These are phyloP conservation scores for Muschampia plurimacula DNA, from an alignment of 2,888 invertebrate species.

Conservation along the genomic window DNA sequence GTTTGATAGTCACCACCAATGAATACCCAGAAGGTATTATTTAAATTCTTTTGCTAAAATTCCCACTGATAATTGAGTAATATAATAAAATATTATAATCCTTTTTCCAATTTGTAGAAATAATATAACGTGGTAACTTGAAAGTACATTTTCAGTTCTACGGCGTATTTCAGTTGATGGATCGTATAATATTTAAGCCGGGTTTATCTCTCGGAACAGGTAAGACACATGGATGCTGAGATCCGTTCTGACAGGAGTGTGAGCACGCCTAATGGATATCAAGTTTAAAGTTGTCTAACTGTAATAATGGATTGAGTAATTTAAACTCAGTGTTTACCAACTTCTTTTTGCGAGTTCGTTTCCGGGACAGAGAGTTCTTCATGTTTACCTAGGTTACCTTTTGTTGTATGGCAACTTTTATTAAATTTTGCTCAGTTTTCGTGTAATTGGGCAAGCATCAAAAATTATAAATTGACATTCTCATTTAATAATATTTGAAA, in stretches of 20 bases:
- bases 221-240: conserved; percentile 9
- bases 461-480: too few species aligned
- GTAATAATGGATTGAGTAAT: not conserved
- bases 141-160: not conserved
- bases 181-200: conserved; percentile 13
- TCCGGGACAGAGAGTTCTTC: not conserved
- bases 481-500: too few species aligned
- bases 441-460: too few species aligned
- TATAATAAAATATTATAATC: not conserved
- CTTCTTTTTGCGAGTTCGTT: not conserved
- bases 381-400: not conserved
- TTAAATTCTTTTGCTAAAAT: too few species aligned
- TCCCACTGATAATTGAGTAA: too few species aligned
- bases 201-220: conserved; percentile 3
- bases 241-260: conserved; percentile 11
- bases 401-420: too few species aligned
- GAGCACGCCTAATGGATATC: conserved; percentile 15
- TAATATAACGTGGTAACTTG: not conserved
- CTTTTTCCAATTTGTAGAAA: not conserved
- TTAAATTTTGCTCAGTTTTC: too few species aligned
- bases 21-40: too few species aligned
- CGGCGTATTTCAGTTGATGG: conserved; percentile 7
- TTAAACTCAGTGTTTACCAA: not conserved
- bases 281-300: conserved; percentile 15
- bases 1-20: too few species aligned